Evolutionary conservation across 2,113 vertebrate genomes (phyloP).

Genomic region (Phyllopteryx taeniolatus): DNA sequence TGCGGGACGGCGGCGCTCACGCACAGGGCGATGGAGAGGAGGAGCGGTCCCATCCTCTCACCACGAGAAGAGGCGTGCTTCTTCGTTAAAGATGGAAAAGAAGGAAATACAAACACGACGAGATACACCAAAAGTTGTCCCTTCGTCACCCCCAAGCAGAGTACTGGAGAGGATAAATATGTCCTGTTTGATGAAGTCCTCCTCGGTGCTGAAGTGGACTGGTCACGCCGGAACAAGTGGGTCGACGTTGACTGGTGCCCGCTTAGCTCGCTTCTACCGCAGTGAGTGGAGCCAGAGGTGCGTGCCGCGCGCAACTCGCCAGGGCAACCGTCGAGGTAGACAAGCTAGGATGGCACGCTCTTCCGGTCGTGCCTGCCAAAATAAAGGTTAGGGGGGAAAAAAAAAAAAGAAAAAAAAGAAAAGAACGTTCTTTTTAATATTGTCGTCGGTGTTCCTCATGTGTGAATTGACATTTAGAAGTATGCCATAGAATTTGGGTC

Average conservation of each 20-base stretch:
- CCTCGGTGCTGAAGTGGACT: constrained; percentile 30
- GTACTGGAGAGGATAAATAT: constrained; percentile 11
- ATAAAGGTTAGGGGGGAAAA: constrained; percentile 18
- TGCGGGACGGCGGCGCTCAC: constrained; percentile 73
- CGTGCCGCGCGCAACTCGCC: constrained; percentile 47
- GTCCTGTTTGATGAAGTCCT: constrained; percentile 55
- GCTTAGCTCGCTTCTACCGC: constrained; percentile 59
- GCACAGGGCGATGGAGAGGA: constrained; percentile 68
- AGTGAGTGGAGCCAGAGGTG: constrained; percentile 59
- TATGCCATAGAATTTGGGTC: too few species aligned
- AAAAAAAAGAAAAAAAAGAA: too few species aligned
- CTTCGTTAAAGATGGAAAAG: constrained; percentile 61
- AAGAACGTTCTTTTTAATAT: too few species aligned
- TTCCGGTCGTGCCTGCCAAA: constrained; percentile 35
- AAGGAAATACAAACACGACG: constrained; percentile 25
- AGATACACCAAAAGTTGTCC: constrained; percentile 62
- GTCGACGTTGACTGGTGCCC: constrained; percentile 28
- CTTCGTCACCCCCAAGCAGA: constrained; percentile 6
- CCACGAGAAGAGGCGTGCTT: constrained; percentile 26
- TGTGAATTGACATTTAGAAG: background rate
- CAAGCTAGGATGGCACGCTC: background rate
- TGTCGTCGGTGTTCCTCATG: too few species aligned
- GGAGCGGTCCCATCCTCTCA: constrained; percentile 73
- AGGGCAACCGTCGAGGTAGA: constrained; percentile 16
- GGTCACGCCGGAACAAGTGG: constrained; percentile 49